phyloP scores from a whole-genome alignment of 2,113 vertebrate species.

The Halichoeres trimaculatus region DNA sequence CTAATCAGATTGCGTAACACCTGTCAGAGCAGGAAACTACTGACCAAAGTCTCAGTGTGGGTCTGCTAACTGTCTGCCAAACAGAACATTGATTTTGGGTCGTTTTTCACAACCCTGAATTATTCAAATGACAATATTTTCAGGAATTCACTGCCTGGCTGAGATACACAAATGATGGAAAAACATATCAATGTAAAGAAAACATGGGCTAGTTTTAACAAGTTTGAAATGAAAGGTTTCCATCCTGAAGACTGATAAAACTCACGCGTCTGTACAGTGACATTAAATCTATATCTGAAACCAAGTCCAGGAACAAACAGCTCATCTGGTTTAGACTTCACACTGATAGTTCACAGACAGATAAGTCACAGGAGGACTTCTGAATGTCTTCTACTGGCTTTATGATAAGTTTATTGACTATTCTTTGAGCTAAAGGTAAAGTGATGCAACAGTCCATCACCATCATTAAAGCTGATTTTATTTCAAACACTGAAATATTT shows the following conservation, averaged over 20 bases:
- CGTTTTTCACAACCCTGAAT: slow-evolving; percentile 12
- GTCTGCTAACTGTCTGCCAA: slow-evolving; percentile 8
- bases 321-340: too few species aligned
- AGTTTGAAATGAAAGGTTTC: too few species aligned
- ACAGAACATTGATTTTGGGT: slow-evolving; percentile 16
- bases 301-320: too few species aligned
- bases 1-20: neutral
- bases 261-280: too few species aligned
- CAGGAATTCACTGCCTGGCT: neutral
- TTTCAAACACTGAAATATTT: neutral
- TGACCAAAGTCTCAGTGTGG: slow-evolving; percentile 4
- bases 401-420: too few species aligned
- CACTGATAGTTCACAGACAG: too few species aligned
- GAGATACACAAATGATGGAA: neutral
- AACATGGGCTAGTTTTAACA: neutral
- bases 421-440: too few species aligned
- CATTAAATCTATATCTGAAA: too few species aligned
- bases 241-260: neutral
- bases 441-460: neutral
- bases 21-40: neutral
- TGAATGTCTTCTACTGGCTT: too few species aligned
- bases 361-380: too few species aligned
- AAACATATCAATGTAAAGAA: neutral
- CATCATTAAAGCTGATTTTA: neutral
- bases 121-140: slow-evolving; percentile 21